These are phyloP conservation scores for Bolinopsis microptera DNA, from an alignment of 37 sponge, comb jelly and placozoan species.

Conservation along the genomic window DNA sequence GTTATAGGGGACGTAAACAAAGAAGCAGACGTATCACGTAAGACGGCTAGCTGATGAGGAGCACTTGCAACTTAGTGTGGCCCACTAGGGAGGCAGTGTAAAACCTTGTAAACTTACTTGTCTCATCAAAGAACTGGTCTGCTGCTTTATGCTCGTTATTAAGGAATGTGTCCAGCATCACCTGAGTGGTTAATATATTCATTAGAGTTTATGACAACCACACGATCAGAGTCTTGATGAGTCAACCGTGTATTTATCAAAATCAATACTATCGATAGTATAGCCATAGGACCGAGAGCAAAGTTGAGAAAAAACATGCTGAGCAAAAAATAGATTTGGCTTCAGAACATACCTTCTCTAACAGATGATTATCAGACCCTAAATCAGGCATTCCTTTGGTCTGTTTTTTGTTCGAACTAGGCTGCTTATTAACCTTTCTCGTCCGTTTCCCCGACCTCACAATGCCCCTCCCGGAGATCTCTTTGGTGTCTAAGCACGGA, in stretches of 20 bases:
- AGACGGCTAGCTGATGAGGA: too few relatives aligned
- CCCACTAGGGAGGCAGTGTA: too few relatives aligned
- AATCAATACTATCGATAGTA: too few relatives aligned
- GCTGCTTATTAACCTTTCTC: neutral
- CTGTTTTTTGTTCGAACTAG: neutral
- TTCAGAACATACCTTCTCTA: neutral
- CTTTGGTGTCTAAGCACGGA: neutral
- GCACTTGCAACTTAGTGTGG: too few relatives aligned
- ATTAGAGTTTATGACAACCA: too few relatives aligned
- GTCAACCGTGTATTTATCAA: too few relatives aligned
- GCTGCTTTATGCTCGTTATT: neutral
- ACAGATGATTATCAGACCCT: neutral
- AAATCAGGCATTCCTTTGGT: neutral
- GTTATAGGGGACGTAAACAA: too few relatives aligned
- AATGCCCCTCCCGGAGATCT: neutral
- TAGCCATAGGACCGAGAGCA: too few relatives aligned
- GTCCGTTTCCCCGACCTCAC: neutral
- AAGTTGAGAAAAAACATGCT: too few relatives aligned
- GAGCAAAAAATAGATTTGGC: too few relatives aligned
- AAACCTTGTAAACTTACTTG: neutral
- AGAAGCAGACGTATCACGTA: too few relatives aligned
- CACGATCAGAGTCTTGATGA: too few relatives aligned
- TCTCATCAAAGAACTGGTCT: neutral
- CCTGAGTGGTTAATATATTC: neutral
- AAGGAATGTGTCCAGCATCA: conserved; percentile 1